Evolutionary conservation across 2,113 vertebrate species (phyloP).

Genomic region (Dromiciops gliroides): DNA sequence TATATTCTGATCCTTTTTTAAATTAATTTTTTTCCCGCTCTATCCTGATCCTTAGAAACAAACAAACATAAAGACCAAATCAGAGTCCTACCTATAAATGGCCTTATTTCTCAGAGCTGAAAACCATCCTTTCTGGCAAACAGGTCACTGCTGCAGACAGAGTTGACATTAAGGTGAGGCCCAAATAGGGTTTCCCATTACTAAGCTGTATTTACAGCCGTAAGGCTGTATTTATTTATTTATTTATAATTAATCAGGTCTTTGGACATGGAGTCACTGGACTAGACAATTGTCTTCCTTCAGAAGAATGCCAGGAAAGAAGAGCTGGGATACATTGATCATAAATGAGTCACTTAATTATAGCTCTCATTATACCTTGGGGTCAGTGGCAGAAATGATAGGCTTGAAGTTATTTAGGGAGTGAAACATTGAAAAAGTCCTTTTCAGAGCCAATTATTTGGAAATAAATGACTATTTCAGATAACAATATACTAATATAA

Average conservation of each 20-base stretch:
- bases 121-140: not conserved
- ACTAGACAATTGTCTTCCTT: constrained; percentile 74
- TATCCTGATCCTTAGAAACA: not conserved
- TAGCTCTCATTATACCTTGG: constrained; percentile 76
- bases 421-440: constrained; percentile 76
- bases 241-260: constrained; percentile 73
- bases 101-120: not conserved
- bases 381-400: constrained; percentile 75
- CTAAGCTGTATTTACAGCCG: no score
- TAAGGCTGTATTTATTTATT: constrained; percentile 13
- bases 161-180: not conserved
- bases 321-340: constrained; percentile 82
- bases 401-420: constrained; percentile 80
- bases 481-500: constrained; percentile 74
- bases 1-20: not conserved
- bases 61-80: not conserved
- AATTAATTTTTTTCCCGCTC: no score
- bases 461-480: constrained; percentile 81
- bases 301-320: constrained; percentile 70
- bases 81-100: not conserved
- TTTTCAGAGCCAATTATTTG: constrained; percentile 83
- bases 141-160: constrained; percentile 6
- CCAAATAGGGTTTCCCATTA: constrained; percentile 33
- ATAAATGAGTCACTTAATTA: constrained; percentile 85
- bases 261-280: constrained; percentile 74